Percentiles rank a stretch among this genome's conserved stretches.
Conservation (phyloP, 2,888 invertebrate genomes). For the Nysson spinosus region DNA sequence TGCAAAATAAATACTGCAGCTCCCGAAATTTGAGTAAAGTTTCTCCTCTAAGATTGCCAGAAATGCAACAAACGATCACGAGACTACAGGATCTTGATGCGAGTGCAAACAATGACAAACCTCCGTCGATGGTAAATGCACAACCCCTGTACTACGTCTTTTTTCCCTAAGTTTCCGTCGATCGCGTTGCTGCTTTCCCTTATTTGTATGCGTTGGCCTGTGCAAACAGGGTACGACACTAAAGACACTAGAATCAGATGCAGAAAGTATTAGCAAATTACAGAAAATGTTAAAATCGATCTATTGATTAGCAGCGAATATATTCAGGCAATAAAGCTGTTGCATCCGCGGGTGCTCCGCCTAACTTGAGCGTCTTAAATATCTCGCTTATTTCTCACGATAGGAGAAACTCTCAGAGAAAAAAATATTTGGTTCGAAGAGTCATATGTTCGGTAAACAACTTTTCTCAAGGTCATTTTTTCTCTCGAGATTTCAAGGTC, state of each 20-base stretch:
- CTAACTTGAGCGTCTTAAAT: too few species aligned
- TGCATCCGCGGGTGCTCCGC: background rate
- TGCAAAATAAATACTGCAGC: too few species aligned
- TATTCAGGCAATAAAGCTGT: background rate
- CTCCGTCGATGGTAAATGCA: constrained; percentile 81
- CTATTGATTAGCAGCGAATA: constrained; percentile 30
- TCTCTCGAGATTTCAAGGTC: too few species aligned
- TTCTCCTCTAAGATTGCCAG: constrained; percentile 7
- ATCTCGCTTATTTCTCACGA: too few species aligned
- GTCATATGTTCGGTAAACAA: too few species aligned
- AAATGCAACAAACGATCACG: constrained; percentile 20
- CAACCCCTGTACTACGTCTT: constrained; percentile 80
- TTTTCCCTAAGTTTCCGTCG: constrained; percentile 81
- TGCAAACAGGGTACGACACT: constrained; percentile 69
- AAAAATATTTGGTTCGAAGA: too few species aligned
- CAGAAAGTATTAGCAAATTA: constrained; percentile 54
- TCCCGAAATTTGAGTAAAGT: too few species aligned
- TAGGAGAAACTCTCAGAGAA: too few species aligned
- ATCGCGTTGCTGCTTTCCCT: constrained; percentile 80
- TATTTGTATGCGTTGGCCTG: constrained; percentile 79
- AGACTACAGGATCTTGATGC: constrained; percentile 29
- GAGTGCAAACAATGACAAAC: constrained; percentile 70
- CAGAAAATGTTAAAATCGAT: constrained; percentile 33
- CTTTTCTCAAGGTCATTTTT: too few species aligned
- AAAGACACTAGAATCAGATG: constrained; percentile 65